Conservation (phyloP, 2,888 invertebrate genomes). For the Epinotia brunnichana region DNA sequence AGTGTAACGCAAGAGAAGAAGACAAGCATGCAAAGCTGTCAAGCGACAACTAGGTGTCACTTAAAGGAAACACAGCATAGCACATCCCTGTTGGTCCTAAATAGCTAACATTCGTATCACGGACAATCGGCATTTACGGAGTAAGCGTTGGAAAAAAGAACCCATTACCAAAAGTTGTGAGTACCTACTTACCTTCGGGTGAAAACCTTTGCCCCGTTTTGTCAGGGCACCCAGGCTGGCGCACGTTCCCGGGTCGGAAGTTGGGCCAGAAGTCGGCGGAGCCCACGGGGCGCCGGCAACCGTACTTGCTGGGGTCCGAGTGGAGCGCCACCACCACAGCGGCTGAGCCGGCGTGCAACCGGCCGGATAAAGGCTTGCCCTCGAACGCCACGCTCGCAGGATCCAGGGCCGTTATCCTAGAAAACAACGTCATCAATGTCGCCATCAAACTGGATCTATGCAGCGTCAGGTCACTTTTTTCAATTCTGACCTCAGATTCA, state of each 20-base stretch:
- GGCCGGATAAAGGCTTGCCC: constrained; percentile 11
- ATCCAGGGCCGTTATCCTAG: constrained; percentile 36
- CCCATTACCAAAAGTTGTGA: background rate
- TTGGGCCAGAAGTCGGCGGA: constrained; percentile 47
- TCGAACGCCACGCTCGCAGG: constrained; percentile 45
- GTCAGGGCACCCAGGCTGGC: constrained; percentile 44
- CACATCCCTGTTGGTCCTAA: no score
- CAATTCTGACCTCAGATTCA: no score
- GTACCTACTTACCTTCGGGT: constrained; percentile 8
- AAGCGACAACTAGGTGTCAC: no score
- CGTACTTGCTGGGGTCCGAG: constrained; percentile 46
- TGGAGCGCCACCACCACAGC: constrained; percentile 44
- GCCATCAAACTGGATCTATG: no score
- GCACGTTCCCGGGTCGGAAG: constrained; percentile 39
- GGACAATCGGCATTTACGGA: no score
- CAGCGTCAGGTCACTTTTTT: no score
- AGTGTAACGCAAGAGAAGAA: no score
- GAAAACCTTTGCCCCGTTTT: constrained; percentile 14
- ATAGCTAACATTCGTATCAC: no score
- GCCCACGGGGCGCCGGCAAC: constrained; percentile 40
- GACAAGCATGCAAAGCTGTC: no score
- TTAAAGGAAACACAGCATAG: no score
- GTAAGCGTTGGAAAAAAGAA: no score
- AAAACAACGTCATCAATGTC: background rate
- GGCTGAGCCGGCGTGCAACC: constrained; percentile 41